These are phyloP conservation scores for Andrena marginata DNA, from an alignment of 2,888 invertebrate species.

Conservation along the genomic window DNA sequence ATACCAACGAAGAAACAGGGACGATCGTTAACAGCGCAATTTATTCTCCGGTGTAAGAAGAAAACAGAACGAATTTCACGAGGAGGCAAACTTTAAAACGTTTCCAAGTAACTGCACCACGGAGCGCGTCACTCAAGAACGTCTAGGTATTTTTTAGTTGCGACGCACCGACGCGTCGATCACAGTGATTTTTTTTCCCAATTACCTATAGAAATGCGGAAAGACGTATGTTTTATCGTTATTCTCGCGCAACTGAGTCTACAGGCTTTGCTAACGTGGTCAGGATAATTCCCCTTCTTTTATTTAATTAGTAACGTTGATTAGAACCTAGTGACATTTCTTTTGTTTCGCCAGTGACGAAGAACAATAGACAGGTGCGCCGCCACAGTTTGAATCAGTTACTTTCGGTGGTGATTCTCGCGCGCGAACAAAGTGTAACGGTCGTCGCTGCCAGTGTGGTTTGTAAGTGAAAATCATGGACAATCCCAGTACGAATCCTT, in stretches of 20 bases:
- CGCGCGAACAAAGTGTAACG: neutral
- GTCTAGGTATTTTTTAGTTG: neutral
- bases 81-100: neutral
- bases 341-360: neutral
- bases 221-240: neutral
- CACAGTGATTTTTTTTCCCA: neutral
- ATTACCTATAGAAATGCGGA: neutral
- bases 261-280: neutral
- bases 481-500: conserved; percentile 30
- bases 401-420: neutral
- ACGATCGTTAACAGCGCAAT: conserved; percentile 34
- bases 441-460: neutral
- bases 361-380: neutral
- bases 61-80: conserved; percentile 2
- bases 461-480: neutral
- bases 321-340: conserved; percentile 7
- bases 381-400: neutral
- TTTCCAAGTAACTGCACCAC: neutral
- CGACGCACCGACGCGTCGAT: neutral
- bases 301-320: neutral
- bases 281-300: neutral
- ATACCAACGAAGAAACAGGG: conserved; percentile 2
- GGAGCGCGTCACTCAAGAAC: neutral
- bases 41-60: conserved; percentile 1
- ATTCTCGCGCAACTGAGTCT: neutral